These are phyloP conservation scores for Entomobrya proxima DNA, from an alignment of 2,888 invertebrate species.

Conservation along the genomic window DNA sequence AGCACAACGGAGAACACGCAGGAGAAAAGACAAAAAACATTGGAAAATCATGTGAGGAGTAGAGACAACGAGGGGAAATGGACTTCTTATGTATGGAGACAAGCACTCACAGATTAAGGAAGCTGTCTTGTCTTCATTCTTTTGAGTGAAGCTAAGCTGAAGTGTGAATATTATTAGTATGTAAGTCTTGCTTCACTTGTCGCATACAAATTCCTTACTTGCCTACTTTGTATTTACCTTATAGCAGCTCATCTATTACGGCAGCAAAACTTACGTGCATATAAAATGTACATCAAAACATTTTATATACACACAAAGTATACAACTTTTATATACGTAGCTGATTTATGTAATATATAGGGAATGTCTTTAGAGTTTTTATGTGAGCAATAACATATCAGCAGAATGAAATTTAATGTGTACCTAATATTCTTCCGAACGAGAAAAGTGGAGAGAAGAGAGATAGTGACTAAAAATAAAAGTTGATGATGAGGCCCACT, in stretches of 20 bases:
- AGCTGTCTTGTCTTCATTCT: conserved; percentile 45
- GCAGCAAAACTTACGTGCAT: background rate
- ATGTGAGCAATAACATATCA: background rate
- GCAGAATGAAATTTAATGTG: background rate
- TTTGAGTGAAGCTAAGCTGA: conserved; percentile 35
- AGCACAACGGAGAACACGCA: background rate
- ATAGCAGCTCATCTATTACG: background rate
- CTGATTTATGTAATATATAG: background rate
- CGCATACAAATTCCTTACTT: conserved; percentile 38
- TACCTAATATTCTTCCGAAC: background rate
- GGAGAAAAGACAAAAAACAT: background rate
- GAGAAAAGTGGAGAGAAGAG: background rate
- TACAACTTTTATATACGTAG: background rate
- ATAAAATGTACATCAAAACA: background rate
- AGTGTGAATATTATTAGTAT: conserved; percentile 53
- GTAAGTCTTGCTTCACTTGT: conserved; percentile 46
- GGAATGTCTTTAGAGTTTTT: background rate
- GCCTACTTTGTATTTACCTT: background rate
- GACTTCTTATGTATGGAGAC: conserved; percentile 38
- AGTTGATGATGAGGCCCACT: background rate
- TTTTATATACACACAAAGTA: background rate
- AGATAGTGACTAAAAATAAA: background rate
- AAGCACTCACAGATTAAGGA: conserved; percentile 51
- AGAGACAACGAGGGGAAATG: background rate
- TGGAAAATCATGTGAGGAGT: conserved; percentile 6